These are phyloP conservation scores for Capromys pilorides DNA, from an alignment of 2,797 vertebrate genomes.

Conservation along the genomic window DNA sequence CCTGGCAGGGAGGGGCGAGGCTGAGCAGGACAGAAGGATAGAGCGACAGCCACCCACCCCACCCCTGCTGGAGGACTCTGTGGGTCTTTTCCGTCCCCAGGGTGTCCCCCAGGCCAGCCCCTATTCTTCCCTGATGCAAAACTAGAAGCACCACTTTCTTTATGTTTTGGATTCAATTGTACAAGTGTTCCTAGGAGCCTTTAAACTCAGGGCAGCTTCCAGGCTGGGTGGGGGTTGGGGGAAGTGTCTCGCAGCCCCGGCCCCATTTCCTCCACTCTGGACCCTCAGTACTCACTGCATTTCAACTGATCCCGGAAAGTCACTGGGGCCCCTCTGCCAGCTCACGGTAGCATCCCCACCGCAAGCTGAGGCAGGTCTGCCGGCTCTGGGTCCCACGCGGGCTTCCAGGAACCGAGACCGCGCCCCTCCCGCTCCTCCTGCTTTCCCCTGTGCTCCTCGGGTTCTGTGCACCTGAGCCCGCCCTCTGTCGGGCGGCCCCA, in stretches of 20 bases:
- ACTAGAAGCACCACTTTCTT: neutral
- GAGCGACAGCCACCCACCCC: neutral
- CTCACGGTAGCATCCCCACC: neutral
- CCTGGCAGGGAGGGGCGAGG: neutral
- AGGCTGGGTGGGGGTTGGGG: neutral
- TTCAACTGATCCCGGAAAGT: neutral
- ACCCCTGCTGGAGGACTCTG: neutral
- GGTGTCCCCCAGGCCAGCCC: neutral
- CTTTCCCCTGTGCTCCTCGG: no score
- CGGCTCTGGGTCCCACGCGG: neutral
- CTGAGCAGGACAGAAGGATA: neutral
- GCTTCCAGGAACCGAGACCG: neutral
- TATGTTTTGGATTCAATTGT: neutral
- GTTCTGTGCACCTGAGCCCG: neutral
- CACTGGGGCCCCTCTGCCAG: neutral
- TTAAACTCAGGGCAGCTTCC: neutral
- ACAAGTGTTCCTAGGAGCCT: neutral
- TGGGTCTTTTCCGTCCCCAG: neutral
- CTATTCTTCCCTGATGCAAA: neutral
- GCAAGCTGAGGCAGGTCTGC: neutral
- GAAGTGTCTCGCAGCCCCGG: neutral
- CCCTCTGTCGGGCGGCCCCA: neutral
- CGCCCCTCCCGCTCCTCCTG: fast-evolving
- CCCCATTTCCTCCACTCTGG: neutral
- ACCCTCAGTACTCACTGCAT: neutral